phyloP scores from a whole-genome alignment of 2,113 vertebrate genomes.

The Petrocephalus zakoni region DNA sequence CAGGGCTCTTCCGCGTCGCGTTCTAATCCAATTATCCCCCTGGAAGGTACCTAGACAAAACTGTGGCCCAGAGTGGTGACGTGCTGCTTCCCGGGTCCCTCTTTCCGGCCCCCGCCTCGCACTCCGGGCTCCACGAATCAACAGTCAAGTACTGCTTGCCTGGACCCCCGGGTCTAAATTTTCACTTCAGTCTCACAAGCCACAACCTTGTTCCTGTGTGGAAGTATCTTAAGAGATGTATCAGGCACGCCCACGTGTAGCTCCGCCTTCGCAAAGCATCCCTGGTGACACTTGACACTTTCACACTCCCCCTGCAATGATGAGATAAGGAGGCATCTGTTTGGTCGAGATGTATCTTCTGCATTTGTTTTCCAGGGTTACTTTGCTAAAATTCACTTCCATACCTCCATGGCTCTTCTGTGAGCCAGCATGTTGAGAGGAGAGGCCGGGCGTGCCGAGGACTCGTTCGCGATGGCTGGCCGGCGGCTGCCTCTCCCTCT shows the following conservation, averaged over 20 bases:
- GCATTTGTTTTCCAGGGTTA: conserved; percentile 38
- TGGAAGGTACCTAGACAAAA: not conserved
- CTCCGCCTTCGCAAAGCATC: not conserved
- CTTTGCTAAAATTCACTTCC: not conserved
- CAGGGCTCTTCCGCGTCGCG: not conserved
- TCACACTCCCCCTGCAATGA: conserved; percentile 26
- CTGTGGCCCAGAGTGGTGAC: not conserved
- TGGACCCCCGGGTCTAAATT: not conserved
- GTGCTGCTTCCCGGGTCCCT: not conserved
- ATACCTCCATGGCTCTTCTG: not conserved
- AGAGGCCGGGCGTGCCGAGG: conserved; percentile 37
- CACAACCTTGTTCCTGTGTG: not conserved
- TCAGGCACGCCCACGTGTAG: not conserved
- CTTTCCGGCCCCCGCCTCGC: not conserved
- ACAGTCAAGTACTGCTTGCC: too few relatives aligned
- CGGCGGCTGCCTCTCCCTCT: conserved; percentile 38
- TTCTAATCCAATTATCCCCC: conserved; percentile 24
- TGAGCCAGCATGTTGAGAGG: conserved; percentile 37
- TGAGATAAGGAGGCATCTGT: conserved; percentile 29
- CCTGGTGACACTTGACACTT: not conserved
- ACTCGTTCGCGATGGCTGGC: conserved; percentile 52
- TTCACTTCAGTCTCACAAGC: not conserved
- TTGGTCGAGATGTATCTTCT: conserved; percentile 25
- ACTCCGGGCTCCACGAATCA: not conserved
- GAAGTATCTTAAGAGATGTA: not conserved